Base-by-base conservation (phyloP, 2,888 invertebrate species). In the Busseola fusca region DNA sequence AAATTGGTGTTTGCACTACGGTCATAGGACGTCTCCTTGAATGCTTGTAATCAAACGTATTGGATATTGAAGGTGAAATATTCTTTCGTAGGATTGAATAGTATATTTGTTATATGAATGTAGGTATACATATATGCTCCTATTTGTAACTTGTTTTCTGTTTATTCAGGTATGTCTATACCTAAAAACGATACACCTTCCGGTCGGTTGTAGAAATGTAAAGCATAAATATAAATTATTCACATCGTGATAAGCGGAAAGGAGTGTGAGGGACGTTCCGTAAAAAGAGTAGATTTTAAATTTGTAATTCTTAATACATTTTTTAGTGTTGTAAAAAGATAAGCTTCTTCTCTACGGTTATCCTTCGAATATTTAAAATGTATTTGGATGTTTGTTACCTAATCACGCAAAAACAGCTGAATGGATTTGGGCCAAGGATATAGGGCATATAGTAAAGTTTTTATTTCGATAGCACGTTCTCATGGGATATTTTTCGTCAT, bases 1-100 rank as follows among this genome's bases (percentile, higher is more conserved):
- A 91, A 93, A 94, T 94, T 94, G 92, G 88, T 92, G 88, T 93
- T 93, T 91, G 88, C 88, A 87, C 88, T 87, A 80, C 84, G 82
- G 84, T 84, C 84, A 86, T 85, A 80, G 76, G 80, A 80, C 57
- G 72, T 77, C 83, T 87, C 81, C 85, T 86, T 87, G 84, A 89
- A 90, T 88, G 86, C 81, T 80, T 80, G 86, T 90, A 89, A 91
- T 90, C 89, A 90, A 88, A 89, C 82, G 83, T 84, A 80, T 84
- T 83, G 83, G 85, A 73, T 86, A 85, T 86, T 64, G 71, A 78
- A 80, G 75, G 76, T 81, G 86, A 74, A 74, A 78, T 69, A 69
- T 80, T 72, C 69, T 75, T 67, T 60, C 45, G 42, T 42, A 42
- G 42, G 42, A 73, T 68, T 74, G 66, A 64, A 74, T 67, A 30